Evolutionary conservation across 2,113 vertebrate species (phyloP).

Genomic region (Apteryx mantelli): DNA sequence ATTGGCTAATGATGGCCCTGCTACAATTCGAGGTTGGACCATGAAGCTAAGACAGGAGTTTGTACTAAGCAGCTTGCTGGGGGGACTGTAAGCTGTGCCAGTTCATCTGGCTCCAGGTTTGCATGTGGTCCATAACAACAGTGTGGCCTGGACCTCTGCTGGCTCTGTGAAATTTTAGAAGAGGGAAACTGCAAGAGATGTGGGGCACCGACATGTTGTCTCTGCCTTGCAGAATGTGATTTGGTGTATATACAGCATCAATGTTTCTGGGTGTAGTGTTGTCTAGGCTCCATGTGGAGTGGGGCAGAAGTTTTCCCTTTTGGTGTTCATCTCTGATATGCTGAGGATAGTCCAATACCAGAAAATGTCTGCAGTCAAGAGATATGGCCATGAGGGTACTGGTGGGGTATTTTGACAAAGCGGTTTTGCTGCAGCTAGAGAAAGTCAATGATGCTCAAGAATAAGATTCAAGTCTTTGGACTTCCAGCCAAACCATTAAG

Average conservation of each 20-base stretch:
- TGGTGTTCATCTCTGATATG: background rate
- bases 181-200: background rate
- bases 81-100: fast-evolving
- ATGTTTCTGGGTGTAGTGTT: background rate
- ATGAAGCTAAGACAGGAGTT: background rate
- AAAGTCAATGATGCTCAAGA: background rate
- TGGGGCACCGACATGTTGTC: background rate
- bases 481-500: background rate
- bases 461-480: background rate
- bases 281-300: background rate
- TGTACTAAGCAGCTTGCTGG: background rate
- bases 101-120: background rate
- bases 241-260: background rate
- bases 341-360: background rate
- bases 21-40: background rate
- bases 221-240: background rate
- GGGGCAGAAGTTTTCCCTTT: background rate
- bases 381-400: background rate
- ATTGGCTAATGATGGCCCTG: background rate
- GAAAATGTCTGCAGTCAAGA: background rate
- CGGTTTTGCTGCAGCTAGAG: background rate
- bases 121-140: background rate
- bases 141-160: background rate
- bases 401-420: background rate
- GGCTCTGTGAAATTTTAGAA: background rate